phyloP scores from a whole-genome alignment of 2,113 vertebrate species.

The Tragelaphus scriptus region DNA sequence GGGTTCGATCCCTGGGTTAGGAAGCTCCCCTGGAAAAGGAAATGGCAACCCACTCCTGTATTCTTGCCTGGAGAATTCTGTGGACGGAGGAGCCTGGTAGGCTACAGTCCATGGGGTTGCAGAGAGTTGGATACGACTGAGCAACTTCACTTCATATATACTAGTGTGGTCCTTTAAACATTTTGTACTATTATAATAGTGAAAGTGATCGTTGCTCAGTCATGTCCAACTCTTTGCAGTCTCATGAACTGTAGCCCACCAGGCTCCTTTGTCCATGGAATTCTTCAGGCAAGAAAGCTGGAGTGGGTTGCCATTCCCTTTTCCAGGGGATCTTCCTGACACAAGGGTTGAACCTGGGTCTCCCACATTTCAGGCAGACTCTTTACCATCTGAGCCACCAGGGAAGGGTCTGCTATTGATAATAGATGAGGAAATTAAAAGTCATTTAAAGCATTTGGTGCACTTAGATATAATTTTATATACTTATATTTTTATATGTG shows the following conservation, averaged over 20 bases:
- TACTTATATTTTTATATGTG: neutral
- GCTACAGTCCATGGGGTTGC: too few species aligned
- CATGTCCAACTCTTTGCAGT: neutral
- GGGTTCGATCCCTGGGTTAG: too few species aligned
- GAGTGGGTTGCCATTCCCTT: neutral
- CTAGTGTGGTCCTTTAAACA: neutral
- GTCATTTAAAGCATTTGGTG: neutral
- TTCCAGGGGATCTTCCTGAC: neutral
- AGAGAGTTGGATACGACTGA: too few species aligned
- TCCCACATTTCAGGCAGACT: neutral
- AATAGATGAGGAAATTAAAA: slow-evolving; percentile 1
- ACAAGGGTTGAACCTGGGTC: neutral
- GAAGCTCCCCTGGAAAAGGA: too few species aligned
- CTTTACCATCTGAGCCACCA: neutral
- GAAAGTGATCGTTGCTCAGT: neutral
- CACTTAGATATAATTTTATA: neutral
- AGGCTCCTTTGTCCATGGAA: neutral
- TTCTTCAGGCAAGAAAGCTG: neutral
- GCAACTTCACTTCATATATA: too few species aligned
- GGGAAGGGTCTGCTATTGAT: neutral
- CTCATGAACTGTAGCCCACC: neutral
- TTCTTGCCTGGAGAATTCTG: too few species aligned
- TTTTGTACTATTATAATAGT: neutral
- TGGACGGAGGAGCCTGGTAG: too few species aligned
- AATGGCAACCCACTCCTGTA: too few species aligned